A percentile compares a stretch with the other conserved stretches of the same genome.
Evolutionary conservation across 2,797 vertebrate genomes (phyloP).

Genomic region (Pangasius macronema): DNA sequence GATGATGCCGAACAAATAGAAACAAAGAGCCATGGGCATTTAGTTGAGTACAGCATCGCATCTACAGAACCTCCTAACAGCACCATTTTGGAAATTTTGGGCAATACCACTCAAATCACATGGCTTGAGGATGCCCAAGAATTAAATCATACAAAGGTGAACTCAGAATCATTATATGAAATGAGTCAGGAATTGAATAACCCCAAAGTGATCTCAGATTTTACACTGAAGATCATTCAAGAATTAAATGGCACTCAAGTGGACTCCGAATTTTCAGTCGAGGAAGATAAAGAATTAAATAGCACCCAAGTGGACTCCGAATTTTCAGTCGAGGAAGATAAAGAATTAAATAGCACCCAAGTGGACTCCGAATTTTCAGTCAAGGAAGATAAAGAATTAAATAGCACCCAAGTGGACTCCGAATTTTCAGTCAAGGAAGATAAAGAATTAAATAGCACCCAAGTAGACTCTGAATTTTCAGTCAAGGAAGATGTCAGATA

Average conservation of each 20-base stretch:
- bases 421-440: background rate
- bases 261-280: background rate
- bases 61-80: slow-evolving; percentile 9
- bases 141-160: slow-evolving; percentile 10
- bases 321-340: background rate
- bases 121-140: background rate
- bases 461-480: background rate
- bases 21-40: slow-evolving; percentile 10
- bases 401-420: background rate
- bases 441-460: background rate
- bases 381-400: background rate
- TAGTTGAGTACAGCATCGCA: slow-evolving; percentile 19
- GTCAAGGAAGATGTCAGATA: background rate
- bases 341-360: slow-evolving; percentile 27
- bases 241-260: slow-evolving; percentile 14
- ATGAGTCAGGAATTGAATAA: background rate
- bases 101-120: slow-evolving; percentile 22
- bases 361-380: background rate
- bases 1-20: slow-evolving; percentile 17
- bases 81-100: slow-evolving; percentile 1
- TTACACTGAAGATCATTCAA: background rate
- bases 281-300: slow-evolving; percentile 10
- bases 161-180: background rate
- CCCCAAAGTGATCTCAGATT: background rate
- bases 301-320: background rate